Conservation (phyloP, 2,888 invertebrate genomes). For the Tenthredo livida region DNA sequence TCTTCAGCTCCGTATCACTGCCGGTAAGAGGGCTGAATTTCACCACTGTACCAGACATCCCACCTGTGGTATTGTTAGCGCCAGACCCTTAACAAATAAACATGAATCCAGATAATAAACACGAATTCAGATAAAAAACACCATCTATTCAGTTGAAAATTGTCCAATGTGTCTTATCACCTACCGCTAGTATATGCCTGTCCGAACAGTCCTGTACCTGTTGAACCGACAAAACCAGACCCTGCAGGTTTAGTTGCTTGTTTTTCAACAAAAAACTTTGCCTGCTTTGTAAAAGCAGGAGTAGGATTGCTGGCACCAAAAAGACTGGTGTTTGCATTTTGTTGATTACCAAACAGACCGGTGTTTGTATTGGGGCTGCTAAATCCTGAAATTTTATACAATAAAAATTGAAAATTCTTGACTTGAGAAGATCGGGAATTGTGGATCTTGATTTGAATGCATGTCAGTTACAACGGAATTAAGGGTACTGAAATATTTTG, state of each 20-base stretch:
- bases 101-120: background rate
- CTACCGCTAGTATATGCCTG: conserved; percentile 76
- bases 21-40: conserved; percentile 94
- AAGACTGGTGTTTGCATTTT: conserved; percentile 81
- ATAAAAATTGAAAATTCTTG: conserved; percentile 12
- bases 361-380: conserved; percentile 74
- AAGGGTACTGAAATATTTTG: background rate
- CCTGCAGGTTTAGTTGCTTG: conserved; percentile 81
- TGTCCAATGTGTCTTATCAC: conserved; percentile 25
- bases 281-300: conserved; percentile 86
- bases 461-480: background rate
- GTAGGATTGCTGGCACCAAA: conserved; percentile 81
- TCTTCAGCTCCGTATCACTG: conserved; percentile 95
- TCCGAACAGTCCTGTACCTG: conserved; percentile 83
- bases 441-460: background rate
- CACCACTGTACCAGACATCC: conserved; percentile 85
- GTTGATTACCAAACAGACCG: conserved; percentile 78
- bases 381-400: conserved; percentile 66
- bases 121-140: background rate
- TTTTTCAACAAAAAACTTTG: too few species aligned
- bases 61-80: conserved; percentile 71
- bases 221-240: conserved; percentile 82
- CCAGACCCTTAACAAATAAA: conserved; percentile 66
- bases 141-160: background rate
- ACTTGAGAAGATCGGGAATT: background rate